phyloP scores from a whole-genome alignment of 2,797 vertebrate genomes.

The Onychomys arenicola region DNA sequence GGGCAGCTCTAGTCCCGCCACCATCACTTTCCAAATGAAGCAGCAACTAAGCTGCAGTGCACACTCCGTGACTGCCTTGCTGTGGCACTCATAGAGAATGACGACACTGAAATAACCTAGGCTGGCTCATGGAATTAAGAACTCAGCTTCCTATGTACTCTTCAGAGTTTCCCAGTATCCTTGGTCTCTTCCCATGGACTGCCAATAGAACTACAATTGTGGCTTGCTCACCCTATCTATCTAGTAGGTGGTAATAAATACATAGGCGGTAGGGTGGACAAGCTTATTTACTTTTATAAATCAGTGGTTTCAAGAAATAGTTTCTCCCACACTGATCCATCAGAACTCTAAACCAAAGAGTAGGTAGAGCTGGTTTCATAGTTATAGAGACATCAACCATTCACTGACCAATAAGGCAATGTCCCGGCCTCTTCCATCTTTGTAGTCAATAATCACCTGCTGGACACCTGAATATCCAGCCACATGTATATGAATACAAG shows the following conservation, averaged over 20 bases:
- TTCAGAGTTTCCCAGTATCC: not conserved
- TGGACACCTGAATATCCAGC: not conserved
- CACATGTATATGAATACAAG: not conserved
- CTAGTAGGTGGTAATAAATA: not conserved
- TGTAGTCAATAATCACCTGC: not conserved
- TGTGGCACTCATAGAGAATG: not conserved
- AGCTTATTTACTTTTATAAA: not conserved
- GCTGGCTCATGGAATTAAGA: not conserved
- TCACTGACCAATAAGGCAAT: not conserved
- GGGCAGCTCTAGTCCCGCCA: not conserved
- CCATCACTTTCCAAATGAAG: not conserved
- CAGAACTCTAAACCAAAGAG: not conserved
- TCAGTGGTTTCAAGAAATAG: not conserved
- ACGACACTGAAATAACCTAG: not conserved
- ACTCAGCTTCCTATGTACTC: not conserved
- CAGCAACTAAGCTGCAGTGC: not conserved
- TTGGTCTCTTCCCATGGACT: not conserved
- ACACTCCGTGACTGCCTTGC: not conserved
- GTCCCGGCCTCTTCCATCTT: not conserved
- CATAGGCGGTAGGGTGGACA: not conserved
- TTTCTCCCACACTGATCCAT: not conserved
- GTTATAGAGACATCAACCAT: not conserved
- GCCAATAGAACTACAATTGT: not conserved
- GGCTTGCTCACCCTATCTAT: not conserved
- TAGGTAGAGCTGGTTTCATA: not conserved